Percentiles rank a stretch among this genome's conserved stretches.
Conservation (phyloP, 37 sponge, comb jelly and placozoan genomes). For the Beroe ovata region DNA sequence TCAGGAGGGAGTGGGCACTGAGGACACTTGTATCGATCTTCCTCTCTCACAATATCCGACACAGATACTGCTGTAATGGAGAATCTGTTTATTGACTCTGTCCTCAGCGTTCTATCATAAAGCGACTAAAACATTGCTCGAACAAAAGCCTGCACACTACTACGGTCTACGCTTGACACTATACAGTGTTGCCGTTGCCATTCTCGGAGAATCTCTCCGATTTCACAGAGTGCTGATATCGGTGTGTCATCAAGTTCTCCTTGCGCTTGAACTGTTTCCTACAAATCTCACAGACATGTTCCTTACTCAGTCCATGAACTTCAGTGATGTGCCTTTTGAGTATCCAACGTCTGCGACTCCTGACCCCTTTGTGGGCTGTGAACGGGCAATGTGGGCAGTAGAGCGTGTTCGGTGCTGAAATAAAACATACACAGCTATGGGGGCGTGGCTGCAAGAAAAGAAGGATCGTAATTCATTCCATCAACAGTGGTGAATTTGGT, state of each 20-base stretch:
- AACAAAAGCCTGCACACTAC: too few species aligned
- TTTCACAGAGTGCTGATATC: not conserved
- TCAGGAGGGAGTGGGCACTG: not conserved
- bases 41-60: too few species aligned
- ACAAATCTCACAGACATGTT: not conserved
- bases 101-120: too few species aligned
- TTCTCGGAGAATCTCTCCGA: not conserved
- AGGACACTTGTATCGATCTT: not conserved
- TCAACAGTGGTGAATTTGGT: too few species aligned
- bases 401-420: slow-evolving; percentile 6
- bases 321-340: slow-evolving; percentile 51
- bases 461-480: too few species aligned
- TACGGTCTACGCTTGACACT: too few species aligned
- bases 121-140: too few species aligned
- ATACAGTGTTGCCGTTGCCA: too few species aligned
- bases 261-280: slow-evolving; percentile 27
- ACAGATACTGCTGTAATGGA: too few species aligned
- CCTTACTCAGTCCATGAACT: not conserved
- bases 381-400: slow-evolving; percentile 38
- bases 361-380: not conserved
- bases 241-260: slow-evolving; percentile 5
- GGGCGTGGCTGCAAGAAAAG: too few species aligned
- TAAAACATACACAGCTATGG: not conserved
- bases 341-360: slow-evolving; percentile 11
- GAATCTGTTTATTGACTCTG: too few species aligned